These are phyloP conservation scores for Epirrhoe tristata DNA, from an alignment of 2,888 invertebrate genomes.

Conservation along the genomic window DNA sequence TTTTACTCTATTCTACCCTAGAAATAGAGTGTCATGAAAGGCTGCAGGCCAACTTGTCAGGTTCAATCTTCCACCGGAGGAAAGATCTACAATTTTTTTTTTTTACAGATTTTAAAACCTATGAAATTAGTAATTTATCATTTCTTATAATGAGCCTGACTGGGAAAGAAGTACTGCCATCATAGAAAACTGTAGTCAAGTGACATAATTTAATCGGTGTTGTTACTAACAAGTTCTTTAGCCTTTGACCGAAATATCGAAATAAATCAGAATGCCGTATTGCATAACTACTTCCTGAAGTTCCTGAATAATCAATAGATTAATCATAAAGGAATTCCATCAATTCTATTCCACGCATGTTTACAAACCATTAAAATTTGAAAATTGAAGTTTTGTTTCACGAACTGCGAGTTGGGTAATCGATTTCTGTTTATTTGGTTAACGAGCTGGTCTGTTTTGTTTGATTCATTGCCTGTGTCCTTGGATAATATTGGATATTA, in stretches of 20 bases:
- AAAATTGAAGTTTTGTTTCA: slow-evolving; percentile 27
- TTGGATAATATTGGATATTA: slow-evolving; percentile 28
- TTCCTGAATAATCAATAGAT: slow-evolving; percentile 21
- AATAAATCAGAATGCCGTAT: not conserved
- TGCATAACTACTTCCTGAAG: not conserved
- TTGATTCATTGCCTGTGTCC: slow-evolving; percentile 27
- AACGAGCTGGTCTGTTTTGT: slow-evolving; percentile 32
- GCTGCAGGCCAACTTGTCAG: no score
- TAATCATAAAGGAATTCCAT: slow-evolving; percentile 37
- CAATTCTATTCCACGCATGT: slow-evolving; percentile 27
- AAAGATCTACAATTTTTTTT: no score
- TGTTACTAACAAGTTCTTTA: not conserved
- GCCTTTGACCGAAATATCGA: not conserved
- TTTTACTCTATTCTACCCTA: not conserved
- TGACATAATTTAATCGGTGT: no score
- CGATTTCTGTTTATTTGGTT: slow-evolving; percentile 36
- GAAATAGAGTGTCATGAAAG: no score
- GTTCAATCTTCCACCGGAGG: no score
- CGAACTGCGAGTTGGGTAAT: slow-evolving; percentile 25
- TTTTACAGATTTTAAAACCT: no score
- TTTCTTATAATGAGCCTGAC: no score
- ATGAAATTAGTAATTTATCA: no score
- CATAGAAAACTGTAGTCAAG: no score
- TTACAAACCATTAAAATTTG: slow-evolving; percentile 31
- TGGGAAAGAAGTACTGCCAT: no score